These are phyloP conservation scores for Ceratina calcarata DNA, from an alignment of 1,140 invertebrate genomes.

Conservation along the genomic window DNA sequence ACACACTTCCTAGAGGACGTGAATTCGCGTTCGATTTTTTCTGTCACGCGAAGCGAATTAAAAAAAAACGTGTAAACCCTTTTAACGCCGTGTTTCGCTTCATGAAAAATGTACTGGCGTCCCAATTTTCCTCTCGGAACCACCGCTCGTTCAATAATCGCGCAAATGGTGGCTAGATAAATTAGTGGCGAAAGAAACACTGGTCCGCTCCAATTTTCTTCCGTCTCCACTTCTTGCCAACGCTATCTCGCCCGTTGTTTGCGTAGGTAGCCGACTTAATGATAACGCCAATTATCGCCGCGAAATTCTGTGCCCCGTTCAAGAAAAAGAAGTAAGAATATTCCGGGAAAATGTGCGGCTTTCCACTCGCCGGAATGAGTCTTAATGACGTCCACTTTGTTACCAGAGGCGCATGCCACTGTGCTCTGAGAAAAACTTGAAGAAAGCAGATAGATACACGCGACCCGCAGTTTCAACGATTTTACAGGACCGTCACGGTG, in stretches of 20 bases:
- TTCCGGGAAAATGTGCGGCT: background rate
- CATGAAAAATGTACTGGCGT: constrained; percentile 2
- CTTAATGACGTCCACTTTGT: constrained; percentile 26
- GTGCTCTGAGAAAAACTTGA: background rate
- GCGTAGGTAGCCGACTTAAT: background rate
- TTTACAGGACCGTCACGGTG: background rate
- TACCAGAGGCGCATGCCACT: background rate
- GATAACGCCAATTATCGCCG: background rate
- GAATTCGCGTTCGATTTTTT: background rate
- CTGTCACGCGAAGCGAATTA: background rate
- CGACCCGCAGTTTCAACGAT: background rate
- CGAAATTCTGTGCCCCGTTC: background rate
- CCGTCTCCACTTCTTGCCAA: no score
- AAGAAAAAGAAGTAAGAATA: background rate
- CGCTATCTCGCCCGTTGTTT: background rate
- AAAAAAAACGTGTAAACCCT: no score
- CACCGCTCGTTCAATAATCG: background rate
- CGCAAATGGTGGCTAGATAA: no score
- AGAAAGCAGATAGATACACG: no score
- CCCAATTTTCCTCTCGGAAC: background rate
- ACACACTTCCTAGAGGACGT: no score
- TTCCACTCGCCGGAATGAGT: background rate
- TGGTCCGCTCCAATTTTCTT: no score
- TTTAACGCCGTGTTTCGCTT: background rate
- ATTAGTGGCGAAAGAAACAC: no score